A percentile compares a stretch with the other conserved stretches of the same genome.
Conservation (phyloP, 2,888 invertebrate genomes). For the Melangyna quadrimaculata region DNA sequence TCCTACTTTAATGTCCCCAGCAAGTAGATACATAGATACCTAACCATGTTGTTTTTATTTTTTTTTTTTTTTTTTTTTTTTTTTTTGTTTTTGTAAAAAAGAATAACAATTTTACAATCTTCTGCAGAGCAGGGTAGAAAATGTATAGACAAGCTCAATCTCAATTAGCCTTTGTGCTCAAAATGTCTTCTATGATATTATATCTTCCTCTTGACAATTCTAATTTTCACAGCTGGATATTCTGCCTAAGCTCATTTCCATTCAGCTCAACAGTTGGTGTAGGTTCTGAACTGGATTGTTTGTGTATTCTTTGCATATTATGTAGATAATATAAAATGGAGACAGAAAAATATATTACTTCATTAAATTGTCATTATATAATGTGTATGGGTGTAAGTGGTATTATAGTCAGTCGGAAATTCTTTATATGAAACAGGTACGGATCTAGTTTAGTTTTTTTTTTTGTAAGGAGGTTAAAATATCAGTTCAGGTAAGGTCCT, state of each 20-base stretch:
- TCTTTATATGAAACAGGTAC: background rate
- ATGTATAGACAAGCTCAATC: background rate
- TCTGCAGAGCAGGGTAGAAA: background rate
- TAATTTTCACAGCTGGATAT: constrained; percentile 36
- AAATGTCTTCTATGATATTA: background rate
- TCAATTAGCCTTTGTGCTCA: background rate
- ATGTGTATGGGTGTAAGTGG: background rate
- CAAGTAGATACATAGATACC: no score
- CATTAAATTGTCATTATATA: background rate
- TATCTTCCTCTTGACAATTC: background rate
- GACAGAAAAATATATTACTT: background rate
- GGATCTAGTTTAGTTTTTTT: background rate
- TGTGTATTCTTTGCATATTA: background rate
- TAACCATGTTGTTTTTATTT: background rate
- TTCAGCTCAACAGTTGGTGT: background rate
- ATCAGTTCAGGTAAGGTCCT: no score
- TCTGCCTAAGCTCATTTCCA: background rate
- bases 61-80: background rate
- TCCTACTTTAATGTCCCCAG: no score
- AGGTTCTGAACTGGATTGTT: background rate
- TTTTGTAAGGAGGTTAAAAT: background rate
- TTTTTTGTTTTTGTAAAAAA: background rate
- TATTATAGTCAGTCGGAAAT: background rate
- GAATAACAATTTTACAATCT: background rate
- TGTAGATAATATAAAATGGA: background rate